Base-by-base conservation (phyloP, 2,113 vertebrate species). In the Synchiropus splendidus region DNA sequence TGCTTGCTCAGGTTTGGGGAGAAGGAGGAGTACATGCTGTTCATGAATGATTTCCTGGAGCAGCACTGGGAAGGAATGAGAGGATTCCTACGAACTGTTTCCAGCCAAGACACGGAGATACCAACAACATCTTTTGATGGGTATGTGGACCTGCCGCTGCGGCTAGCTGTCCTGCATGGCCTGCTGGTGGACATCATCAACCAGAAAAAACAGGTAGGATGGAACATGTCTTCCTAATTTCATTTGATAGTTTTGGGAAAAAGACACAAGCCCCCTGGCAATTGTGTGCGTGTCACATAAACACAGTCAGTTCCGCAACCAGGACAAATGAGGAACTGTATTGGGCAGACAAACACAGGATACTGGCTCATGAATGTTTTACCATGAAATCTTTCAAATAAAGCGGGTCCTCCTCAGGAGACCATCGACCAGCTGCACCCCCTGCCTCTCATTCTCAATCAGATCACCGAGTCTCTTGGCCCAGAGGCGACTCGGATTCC, bases 1-100 rank as follows among this genome's bases (percentile, higher is more conserved):
- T 40, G 18, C 0, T 58, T 14, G 9, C 47, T 31, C 74, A 98
- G 95, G 50, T 98, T 98, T 48, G 95, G 94, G 0, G 92, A 96
- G 57, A 98, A 98, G 61, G 95, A 98, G 55, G 89, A 88, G 51
- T 98, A 98, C 77, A 97, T 98, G 95, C 64, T 81, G 40, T 98
- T 98, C 53, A 95, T 98, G 95, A 96, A 95, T 1, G 83, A 85
- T 5, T 98, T 96, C 72, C 54, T 98, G 74, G 73, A 92, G 77
- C 81, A 76, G 31, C 80, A 90, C 54, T 88, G 87, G 77, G 80
- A 89, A 12, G 65, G 79, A 48, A 97, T 98, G 94, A 62, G 68
- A 0, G 13, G 6, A 1, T 93, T 96, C 59, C 80, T 98, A 51
- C 74, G 72, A 60, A 83, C 72, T 1, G 88, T 93, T 42, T 89